Evolutionary conservation across 2,797 vertebrate genomes (phyloP), one percentile per base, ranked within the genome.

Genomic region (Catharus ustulatus): DNA sequence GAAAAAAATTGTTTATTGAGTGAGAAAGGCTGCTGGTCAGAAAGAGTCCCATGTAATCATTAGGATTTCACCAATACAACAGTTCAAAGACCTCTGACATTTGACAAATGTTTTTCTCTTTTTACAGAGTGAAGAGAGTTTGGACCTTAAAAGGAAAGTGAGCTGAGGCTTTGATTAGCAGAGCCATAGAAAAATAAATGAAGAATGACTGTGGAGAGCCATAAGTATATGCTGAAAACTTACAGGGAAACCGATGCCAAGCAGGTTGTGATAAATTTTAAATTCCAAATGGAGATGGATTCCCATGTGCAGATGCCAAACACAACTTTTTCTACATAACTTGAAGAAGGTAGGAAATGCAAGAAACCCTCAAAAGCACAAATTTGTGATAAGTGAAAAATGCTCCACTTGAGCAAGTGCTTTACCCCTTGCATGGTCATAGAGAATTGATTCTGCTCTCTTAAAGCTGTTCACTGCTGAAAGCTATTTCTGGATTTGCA

Each of bases 151-250:
- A 90, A 78, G 55, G 40, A 84, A 74, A 54, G 86, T 29, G 43
- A 93, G 17, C n/a, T 27, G 74, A 87, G n/a, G 57, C 69, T 94
- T 88, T 81, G 82, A 77, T 72, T 85, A 85, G 49, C 29, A 59
- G 55, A 52, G 18, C 18, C 36, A 43, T 42, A 81, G 84, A 58
- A 61, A 77, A 89, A 61, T 52, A 66, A 87, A 55, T 38, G 6
- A 72, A 89, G 62, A 81, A 64, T 8, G 11, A 38, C 51, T 78
- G 49, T 55, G 66, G 46, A 58, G 51, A 90, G 68, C 45, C 13
- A 5, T 80, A 46, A 87, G 49, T 68, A 54, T 10, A 46, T 34
- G 36, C 43, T 30, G 46, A 78, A 75, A 85, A 26, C 23, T 73
- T 49, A n/a, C 45, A 77, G 49, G 54, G 62, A 84, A 77, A 62